Evolutionary conservation across 2,113 vertebrate genomes (phyloP).

Genomic region (Geococcyx californianus): DNA sequence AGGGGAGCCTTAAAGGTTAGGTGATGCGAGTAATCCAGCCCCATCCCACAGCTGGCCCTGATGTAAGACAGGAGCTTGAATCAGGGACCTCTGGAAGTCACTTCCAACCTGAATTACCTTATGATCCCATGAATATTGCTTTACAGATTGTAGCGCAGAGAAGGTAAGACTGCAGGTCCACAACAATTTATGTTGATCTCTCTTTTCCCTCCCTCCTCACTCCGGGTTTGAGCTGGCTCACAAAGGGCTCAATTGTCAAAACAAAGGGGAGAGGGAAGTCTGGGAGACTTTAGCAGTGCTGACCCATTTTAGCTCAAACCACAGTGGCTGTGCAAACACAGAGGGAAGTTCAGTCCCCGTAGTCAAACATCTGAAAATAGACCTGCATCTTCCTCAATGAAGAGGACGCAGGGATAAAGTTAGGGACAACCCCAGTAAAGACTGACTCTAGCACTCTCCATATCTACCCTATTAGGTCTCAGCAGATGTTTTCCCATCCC

Average conservation of each 20-base stretch:
- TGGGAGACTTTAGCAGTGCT: background rate
- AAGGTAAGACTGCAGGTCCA: background rate
- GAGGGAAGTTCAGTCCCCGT: background rate
- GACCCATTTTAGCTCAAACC: background rate
- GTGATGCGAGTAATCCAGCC: background rate
- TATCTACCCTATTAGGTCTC: background rate
- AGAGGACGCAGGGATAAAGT: background rate
- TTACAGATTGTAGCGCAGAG: background rate
- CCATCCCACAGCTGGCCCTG: too few relatives aligned
- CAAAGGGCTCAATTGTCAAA: background rate
- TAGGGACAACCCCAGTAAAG: background rate
- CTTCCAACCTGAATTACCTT: background rate
- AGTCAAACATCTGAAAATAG: background rate
- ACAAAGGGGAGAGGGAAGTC: background rate
- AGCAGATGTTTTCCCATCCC: background rate
- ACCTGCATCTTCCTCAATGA: background rate
- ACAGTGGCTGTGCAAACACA: background rate
- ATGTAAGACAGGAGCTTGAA: background rate
- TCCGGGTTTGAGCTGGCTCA: background rate
- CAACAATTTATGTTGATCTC: background rate
- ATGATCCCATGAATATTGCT: background rate
- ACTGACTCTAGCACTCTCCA: background rate
- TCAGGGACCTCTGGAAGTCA: background rate
- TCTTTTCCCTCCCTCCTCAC: background rate
- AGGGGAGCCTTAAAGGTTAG: accelerated